Evolutionary conservation across 2,888 invertebrate genomes (phyloP), one percentile per base, ranked within the genome.

Genomic region (Buathra laborator): DNA sequence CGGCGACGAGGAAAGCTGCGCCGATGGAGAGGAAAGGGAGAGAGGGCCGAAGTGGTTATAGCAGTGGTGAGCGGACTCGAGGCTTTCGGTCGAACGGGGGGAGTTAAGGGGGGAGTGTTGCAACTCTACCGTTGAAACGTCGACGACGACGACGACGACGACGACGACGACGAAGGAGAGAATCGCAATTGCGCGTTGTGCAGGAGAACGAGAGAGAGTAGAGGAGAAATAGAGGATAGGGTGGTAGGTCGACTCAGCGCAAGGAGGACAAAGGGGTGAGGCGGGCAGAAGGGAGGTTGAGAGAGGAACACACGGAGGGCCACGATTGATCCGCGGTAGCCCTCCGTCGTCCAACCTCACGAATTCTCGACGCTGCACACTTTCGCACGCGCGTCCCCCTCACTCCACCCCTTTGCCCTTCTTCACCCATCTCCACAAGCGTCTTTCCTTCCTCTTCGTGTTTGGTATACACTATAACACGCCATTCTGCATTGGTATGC

Each of bases 281-380:
- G 37, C 37, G 37, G 88, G 90, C 81, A 82, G 16, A 59, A 62
- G 71, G 48, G 81, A 84, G 84, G 83, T 77, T 66, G 70, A 74
- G 70, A 80, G 77, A 74, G 86, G 86, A 84, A 90, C 89, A 92
- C 89, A 90, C 90, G 91, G 92, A 92, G 92, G 91, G 92, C 92
- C 90, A 92, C 92, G 92, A 92, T 92, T 92, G 92, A 92, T 92
- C 92, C 92, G 91, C 89, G 92, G 92, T 92, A 91, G 92, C 91
- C 90, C 91, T 89, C 89, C 90, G 85, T 88, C 89, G 82, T 86
- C 89, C 90, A 88, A 89, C 90, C 91, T 87, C 91, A 90, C 92
- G 90, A 91, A 90, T 91, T 92, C 83, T 85, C 89, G 67, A 82
- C 85, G 89, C 89, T 91, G 88, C 90, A 88, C 91, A 88, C 90